Evolutionary conservation across 1,140 invertebrate genomes (phyloP), one percentile per base, ranked within the genome.

Genomic region (Littorina saxatilis): DNA sequence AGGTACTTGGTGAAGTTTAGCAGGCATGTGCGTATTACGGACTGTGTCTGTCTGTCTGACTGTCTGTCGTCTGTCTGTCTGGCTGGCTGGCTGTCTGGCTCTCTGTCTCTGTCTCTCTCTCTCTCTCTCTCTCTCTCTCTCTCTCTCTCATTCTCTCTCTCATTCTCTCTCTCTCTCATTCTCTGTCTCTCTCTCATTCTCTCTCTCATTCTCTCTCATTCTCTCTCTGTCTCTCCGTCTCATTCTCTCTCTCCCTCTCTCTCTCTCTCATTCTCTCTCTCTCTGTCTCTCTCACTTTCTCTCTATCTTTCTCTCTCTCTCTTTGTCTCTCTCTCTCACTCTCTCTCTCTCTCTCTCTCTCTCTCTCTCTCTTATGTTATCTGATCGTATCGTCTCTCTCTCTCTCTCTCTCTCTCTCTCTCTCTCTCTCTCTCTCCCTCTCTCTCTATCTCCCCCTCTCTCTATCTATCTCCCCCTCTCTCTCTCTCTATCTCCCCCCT

Each of bases 301-400:
- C 61, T 50, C 66, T 61, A 43, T 72, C 70, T n/a, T 17, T 39
- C 55, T 27, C 58, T 50, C 52, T 37, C 39, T 9, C 13, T 40
- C 50, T 17, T n/a, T n/a, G n/a, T n/a, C n/a, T n/a, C n/a, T 40
- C 7, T 81, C 79, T 74, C 29, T 68, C 70, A 74, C 47, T 81
- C 43, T 47, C 52, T 76, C 35, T 66, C 27, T 35, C 61, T 50
- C 66, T 61, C 63, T 72, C 70, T n/a, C 29, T 39, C 55, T 27
- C 58, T 50, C 52, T 37, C 39, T 9, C 13, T 40, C 50, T 17
- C 63, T 68, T 43, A 23, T 43, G 1, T 79, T 3, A 35, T 79
- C 58, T 79, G 2, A 2, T 27, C 35, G 2, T n/a, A 27, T 35
- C 4, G 0, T n/a, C 55, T 55, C 4, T 13, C 55, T 63, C 32